phyloP scores from a whole-genome alignment of 2,113 vertebrate species.

The Cheirogaleus medius region DNA sequence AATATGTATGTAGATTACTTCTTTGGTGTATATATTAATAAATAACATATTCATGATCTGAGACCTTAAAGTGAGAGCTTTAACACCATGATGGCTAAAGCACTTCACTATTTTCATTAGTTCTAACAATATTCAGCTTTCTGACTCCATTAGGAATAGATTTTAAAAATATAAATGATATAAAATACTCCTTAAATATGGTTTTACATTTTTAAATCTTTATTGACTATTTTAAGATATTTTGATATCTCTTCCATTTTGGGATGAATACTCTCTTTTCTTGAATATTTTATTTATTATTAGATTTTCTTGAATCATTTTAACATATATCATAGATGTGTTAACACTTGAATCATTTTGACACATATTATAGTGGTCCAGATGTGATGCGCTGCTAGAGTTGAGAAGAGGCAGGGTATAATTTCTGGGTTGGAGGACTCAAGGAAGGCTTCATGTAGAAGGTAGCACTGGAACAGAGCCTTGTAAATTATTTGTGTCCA shows the following conservation, averaged over 20 bases:
- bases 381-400: not conserved
- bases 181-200: not conserved
- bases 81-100: slow-evolving; percentile 26
- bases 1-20: slow-evolving; percentile 69
- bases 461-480: not conserved
- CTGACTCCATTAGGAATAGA: slow-evolving; percentile 41
- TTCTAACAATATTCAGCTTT: slow-evolving; percentile 27
- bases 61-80: slow-evolving; percentile 53
- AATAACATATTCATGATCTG: slow-evolving; percentile 74
- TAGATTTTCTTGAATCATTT: not conserved
- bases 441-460: not conserved
- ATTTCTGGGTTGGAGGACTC: not conserved
- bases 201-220: not conserved
- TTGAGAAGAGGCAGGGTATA: not conserved
- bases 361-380: not conserved
- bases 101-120: slow-evolving; percentile 42
- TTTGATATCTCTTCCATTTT: not conserved
- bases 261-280: not conserved
- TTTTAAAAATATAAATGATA: slow-evolving; percentile 44
- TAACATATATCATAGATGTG: not conserved
- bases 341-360: not conserved
- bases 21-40: slow-evolving; percentile 69
- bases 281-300: not conserved
- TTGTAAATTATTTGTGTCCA: not conserved
- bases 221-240: slow-evolving; percentile 46